phyloP scores from a whole-genome alignment of 2,797 vertebrate genomes.

The Morus bassanus region DNA sequence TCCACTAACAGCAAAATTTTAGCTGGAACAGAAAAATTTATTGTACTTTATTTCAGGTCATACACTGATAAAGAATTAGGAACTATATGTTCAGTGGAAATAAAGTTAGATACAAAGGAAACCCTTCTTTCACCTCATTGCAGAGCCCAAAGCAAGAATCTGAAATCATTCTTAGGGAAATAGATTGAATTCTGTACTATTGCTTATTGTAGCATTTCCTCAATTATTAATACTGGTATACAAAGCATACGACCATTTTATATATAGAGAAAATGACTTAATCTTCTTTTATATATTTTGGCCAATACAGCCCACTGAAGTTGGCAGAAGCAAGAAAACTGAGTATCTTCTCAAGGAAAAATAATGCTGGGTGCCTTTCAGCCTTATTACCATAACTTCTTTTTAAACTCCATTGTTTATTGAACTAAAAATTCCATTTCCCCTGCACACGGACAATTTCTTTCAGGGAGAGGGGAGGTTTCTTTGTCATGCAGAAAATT shows the following conservation, averaged over 20 bases:
- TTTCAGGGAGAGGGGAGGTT: neutral
- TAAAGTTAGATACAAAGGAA: neutral
- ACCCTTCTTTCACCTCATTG: neutral
- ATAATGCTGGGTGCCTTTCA: conserved; percentile 6
- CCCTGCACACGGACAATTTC: neutral
- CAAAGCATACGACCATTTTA: neutral
- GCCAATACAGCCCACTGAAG: neutral
- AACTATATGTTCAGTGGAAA: neutral
- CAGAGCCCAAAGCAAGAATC: neutral
- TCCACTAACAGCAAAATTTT: neutral
- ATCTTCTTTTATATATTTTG: neutral
- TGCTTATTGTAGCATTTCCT: neutral
- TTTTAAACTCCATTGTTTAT: conserved; percentile 37
- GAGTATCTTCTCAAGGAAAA: conserved; percentile 62
- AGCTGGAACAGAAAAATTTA: neutral
- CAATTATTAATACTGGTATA: neutral
- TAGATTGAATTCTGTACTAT: neutral
- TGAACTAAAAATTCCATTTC: conserved; percentile 62
- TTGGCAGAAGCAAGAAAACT: neutral
- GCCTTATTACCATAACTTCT: conserved; percentile 22
- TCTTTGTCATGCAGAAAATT: neutral
- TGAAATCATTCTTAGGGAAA: neutral
- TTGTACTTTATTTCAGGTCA: neutral
- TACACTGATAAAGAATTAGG: neutral
- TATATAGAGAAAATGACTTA: neutral